Conservation (phyloP, 2,113 vertebrate species). For the Thomomys bottae region DNA sequence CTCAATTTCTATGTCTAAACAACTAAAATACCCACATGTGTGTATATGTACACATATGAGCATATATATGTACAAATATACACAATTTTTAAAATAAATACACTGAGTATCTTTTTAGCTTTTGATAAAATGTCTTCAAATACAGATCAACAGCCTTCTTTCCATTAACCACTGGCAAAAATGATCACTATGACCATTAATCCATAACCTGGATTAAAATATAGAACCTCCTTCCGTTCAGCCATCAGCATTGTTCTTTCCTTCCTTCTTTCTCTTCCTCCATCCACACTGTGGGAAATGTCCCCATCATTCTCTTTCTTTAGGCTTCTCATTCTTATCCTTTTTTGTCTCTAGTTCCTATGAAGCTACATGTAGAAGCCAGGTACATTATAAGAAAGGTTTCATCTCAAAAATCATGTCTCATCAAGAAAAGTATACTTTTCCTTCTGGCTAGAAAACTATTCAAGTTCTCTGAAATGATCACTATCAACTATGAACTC, state of each 20-base stretch:
- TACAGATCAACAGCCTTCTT: not conserved
- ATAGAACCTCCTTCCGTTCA: not conserved
- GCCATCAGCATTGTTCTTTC: no score
- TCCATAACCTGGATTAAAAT: not conserved
- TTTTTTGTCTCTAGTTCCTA: not conserved
- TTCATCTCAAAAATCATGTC: constrained; percentile 26
- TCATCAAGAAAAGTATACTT: not conserved
- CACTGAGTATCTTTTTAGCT: not conserved
- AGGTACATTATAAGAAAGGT: not conserved
- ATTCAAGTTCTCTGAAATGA: not conserved
- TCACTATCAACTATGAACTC: not conserved
- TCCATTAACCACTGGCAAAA: not conserved
- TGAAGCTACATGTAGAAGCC: not conserved
- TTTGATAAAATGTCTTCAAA: not conserved
- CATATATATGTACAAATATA: no score
- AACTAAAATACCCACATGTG: not conserved
- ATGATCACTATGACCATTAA: not conserved
- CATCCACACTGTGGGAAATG: rapidly evolving
- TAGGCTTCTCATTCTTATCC: not conserved
- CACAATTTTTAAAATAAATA: not conserved
- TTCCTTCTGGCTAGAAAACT: not conserved
- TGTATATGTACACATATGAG: no score
- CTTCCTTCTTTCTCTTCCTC: no score
- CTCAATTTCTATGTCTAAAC: not conserved
- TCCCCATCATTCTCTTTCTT: not conserved